Percentiles rank a stretch among this genome's conserved stretches.
phyloP scores from a whole-genome alignment of 2,113 vertebrate species.

The Megaceryle maxima region DNA sequence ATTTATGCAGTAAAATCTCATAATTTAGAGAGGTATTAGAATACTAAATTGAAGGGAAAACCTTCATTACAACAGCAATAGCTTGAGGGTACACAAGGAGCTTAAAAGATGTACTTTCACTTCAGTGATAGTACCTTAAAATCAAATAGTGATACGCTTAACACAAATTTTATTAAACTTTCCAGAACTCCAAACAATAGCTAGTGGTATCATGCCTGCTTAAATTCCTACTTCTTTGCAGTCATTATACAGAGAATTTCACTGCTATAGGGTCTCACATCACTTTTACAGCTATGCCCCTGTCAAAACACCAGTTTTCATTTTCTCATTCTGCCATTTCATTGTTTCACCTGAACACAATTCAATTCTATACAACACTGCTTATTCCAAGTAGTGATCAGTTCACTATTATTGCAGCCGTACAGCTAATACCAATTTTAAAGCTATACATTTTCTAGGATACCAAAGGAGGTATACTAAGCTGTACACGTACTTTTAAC shows the following conservation, averaged over 20 bases:
- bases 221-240: not conserved
- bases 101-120: not conserved
- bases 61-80: not conserved
- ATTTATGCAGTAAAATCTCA: not conserved
- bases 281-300: not conserved
- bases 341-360: not conserved
- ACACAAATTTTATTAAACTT: not conserved
- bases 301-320: not conserved
- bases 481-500: not conserved
- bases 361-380: not conserved
- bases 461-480: not conserved
- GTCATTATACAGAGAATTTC: not conserved
- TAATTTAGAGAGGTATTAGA: not conserved
- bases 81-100: not conserved
- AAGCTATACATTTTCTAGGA: not conserved
- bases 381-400: not conserved
- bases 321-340: not conserved
- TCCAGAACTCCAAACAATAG: not conserved
- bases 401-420: not conserved
- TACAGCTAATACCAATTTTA: not conserved
- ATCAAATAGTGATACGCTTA: not conserved
- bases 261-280: not conserved
- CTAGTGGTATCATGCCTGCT: not conserved
- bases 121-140: not conserved
- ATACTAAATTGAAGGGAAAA: not conserved